These are phyloP conservation scores for Podarcis cretensis DNA, from an alignment of 2,113 vertebrate genomes.

Conservation along the genomic window DNA sequence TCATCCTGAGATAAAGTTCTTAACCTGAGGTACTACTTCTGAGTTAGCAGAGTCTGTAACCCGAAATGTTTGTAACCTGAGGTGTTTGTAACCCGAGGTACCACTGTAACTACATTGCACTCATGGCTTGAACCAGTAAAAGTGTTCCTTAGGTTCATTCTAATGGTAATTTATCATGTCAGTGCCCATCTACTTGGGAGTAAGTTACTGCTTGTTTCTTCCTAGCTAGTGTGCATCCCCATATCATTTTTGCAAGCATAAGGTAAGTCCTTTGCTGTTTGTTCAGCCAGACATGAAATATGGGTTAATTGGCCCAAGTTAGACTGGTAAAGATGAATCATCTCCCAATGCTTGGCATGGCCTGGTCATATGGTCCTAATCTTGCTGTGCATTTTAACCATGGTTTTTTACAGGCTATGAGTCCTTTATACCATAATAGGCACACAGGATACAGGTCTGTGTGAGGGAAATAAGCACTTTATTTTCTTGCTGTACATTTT, in stretches of 20 bases:
- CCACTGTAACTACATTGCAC: background rate
- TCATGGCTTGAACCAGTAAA: background rate
- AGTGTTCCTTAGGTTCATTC: background rate
- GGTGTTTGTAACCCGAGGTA: no score
- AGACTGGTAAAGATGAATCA: background rate
- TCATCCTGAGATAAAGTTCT: no score
- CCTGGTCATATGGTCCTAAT: background rate
- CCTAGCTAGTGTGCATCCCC: background rate
- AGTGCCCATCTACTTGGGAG: background rate
- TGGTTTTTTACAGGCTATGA: background rate
- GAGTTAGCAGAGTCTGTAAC: no score
- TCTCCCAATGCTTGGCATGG: background rate
- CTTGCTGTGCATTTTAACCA: background rate
- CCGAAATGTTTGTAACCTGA: no score
- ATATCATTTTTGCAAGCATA: background rate
- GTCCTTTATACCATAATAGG: background rate
- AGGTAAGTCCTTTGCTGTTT: background rate
- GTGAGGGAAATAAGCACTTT: no score
- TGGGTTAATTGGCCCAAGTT: background rate
- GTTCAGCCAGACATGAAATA: background rate
- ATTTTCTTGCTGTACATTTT: no score
- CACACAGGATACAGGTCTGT: no score
- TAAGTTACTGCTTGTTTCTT: background rate
- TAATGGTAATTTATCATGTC: background rate
- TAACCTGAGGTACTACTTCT: no score